A percentile compares a stretch with the other conserved stretches of the same genome.
Evolutionary conservation across 2,797 vertebrate genomes (phyloP).

Genomic region (Pelodytes ibericus): DNA sequence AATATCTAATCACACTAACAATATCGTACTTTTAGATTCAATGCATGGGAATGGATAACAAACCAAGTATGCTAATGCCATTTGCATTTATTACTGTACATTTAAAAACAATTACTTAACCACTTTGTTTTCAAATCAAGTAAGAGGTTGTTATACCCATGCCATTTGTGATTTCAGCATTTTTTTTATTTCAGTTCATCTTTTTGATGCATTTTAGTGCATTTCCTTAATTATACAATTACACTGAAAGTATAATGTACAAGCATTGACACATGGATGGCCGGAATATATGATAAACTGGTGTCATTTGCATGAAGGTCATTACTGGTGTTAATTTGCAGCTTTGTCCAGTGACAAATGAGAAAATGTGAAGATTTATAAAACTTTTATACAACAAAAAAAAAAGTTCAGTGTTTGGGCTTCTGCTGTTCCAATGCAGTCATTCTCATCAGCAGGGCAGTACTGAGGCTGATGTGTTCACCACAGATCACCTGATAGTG

Average conservation of each 20-base stretch:
- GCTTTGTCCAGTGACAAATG: no score
- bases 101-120: constrained; percentile 11
- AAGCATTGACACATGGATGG: not conserved
- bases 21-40: not conserved
- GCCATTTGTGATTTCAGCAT: not conserved
- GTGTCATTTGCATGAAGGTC: not conserved
- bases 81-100: constrained; percentile 5
- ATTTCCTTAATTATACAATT: not conserved
- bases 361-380: no score
- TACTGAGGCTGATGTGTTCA: no score
- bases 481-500: no score
- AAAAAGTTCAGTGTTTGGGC: no score
- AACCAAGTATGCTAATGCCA: not conserved
- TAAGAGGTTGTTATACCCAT: not conserved
- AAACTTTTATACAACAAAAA: no score
- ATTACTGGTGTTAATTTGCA: not conserved
- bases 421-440: no score
- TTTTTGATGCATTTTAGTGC: not conserved
- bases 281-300: not conserved
- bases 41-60: not conserved
- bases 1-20: not conserved
- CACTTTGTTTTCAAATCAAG: constrained; percentile 1
- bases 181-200: not conserved
- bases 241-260: not conserved
- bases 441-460: no score